Evolutionary conservation across 2,113 vertebrate genomes (phyloP).

Genomic region (Kryptolebias marmoratus): DNA sequence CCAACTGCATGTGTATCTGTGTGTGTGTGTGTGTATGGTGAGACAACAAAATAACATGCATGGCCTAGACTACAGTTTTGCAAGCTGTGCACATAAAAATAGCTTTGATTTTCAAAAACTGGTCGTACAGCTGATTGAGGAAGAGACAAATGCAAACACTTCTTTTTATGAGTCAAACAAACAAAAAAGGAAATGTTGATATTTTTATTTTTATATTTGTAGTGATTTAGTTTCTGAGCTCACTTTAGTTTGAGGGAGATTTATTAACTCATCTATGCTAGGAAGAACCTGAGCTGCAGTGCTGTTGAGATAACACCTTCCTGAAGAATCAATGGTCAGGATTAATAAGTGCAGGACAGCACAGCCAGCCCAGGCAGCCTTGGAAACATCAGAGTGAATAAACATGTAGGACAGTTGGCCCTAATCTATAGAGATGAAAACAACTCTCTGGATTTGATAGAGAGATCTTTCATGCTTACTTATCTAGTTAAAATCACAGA

Average conservation of each 20-base stretch:
- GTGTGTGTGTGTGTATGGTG: constrained; percentile 25
- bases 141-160: too few relatives aligned
- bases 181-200: too few relatives aligned
- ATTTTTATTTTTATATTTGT: neutral
- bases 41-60: too few relatives aligned
- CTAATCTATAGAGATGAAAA: constrained; percentile 40
- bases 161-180: too few relatives aligned
- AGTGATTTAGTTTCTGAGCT: neutral
- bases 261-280: constrained; percentile 1
- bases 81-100: too few relatives aligned
- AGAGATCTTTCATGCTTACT: neutral
- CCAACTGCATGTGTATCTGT: constrained; percentile 51
- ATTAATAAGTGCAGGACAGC: constrained; percentile 57
- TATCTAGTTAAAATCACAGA: neutral
- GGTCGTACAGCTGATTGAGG: too few relatives aligned
- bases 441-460: constrained; percentile 28
- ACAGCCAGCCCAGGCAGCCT: constrained; percentile 53
- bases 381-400: constrained; percentile 41
- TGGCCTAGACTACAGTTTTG: too few relatives aligned
- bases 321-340: constrained; percentile 57
- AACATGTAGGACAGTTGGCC: constrained; percentile 25
- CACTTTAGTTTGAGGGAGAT: neutral
- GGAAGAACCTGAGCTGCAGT: constrained; percentile 10
- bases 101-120: too few relatives aligned
- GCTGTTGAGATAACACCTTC: constrained; percentile 45